Evolutionary conservation across 2,113 vertebrate species (phyloP).

Genomic region (Eidolon helvum): DNA sequence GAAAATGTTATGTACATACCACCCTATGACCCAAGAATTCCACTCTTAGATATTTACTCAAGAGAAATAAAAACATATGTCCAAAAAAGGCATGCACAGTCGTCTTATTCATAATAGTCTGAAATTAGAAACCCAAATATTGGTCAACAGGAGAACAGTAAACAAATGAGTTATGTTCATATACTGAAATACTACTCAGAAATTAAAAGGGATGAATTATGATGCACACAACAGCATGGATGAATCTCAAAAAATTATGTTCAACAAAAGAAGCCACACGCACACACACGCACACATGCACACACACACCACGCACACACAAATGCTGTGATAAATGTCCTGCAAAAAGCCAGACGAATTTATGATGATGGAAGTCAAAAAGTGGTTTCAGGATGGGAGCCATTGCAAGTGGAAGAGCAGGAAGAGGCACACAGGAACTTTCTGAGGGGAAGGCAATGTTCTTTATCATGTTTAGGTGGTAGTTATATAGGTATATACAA

Average conservation of each 20-base stretch:
- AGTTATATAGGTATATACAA: not conserved
- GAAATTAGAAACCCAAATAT: not conserved
- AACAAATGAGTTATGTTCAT: not conserved
- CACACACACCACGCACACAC: not conserved
- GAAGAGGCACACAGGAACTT: not conserved
- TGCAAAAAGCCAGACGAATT: not conserved
- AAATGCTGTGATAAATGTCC: not conserved
- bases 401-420: not conserved
- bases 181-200: not conserved
- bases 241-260: not conserved
- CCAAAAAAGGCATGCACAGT: not conserved
- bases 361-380: not conserved
- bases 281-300: not conserved
- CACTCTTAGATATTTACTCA: not conserved
- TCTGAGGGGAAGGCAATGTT: not conserved
- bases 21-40: not conserved
- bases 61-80: not conserved
- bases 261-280: not conserved
- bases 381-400: rapidly evolving
- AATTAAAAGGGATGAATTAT: not conserved
- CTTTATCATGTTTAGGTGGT: not conserved
- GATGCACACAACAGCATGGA: not conserved
- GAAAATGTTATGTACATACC: not conserved
- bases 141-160: not conserved
- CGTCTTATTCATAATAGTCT: not conserved